phyloP scores from a whole-genome alignment of 2,113 vertebrate genomes.

The Azemiops feae region DNA sequence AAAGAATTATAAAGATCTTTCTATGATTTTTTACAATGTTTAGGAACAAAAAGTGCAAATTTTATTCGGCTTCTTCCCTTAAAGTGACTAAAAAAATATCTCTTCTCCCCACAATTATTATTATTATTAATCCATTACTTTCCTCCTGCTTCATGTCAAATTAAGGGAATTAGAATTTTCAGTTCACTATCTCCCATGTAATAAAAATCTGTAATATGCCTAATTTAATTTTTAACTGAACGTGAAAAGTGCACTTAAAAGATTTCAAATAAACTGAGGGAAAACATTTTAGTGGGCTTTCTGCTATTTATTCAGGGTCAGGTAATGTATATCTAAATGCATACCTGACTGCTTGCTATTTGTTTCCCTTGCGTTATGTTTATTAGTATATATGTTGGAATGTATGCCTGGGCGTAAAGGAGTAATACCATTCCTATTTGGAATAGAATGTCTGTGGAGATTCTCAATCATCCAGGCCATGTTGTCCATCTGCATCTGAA shows the following conservation, averaged over 20 bases:
- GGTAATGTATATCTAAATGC: background rate
- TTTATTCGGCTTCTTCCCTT: background rate
- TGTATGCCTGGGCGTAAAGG: background rate
- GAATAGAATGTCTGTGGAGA: background rate
- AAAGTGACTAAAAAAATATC: background rate
- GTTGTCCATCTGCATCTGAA: background rate
- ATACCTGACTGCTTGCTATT: background rate
- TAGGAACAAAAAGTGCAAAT: background rate
- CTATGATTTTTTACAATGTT: background rate
- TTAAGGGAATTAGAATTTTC: slow-evolving; percentile 15
- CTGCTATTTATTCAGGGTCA: background rate
- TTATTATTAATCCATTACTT: background rate
- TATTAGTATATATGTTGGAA: background rate
- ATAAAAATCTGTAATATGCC: background rate
- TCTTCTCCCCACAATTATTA: background rate
- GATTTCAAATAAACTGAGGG: background rate
- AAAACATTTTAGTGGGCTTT: background rate
- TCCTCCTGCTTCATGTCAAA: slow-evolving; percentile 17
- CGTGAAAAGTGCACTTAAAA: background rate
- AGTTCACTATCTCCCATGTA: background rate
- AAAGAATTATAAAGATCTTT: background rate
- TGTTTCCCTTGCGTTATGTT: background rate
- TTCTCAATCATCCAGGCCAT: background rate
- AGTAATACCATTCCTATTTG: background rate
- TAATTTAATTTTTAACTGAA: background rate